These are phyloP conservation scores for Zoanthus gigantus DNA, from an alignment of 92 coral and sea anemone genomes.

Conservation along the genomic window DNA sequence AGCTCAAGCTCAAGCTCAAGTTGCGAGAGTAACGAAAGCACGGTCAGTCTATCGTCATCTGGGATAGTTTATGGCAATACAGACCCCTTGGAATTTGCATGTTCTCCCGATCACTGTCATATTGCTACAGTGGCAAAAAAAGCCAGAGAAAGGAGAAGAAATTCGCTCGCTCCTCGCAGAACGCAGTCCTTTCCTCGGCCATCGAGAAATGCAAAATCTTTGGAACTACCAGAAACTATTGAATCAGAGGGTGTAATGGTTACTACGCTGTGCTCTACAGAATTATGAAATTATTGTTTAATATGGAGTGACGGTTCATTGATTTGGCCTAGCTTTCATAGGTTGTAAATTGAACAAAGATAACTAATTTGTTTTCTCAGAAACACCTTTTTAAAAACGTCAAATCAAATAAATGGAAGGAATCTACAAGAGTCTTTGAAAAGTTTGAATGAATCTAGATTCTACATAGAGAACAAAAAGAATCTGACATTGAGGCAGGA, in stretches of 20 bases:
- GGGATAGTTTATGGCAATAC: slow-evolving; percentile 22
- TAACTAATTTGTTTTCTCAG: neutral
- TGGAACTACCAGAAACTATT: slow-evolving; percentile 29
- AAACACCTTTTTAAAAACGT: neutral
- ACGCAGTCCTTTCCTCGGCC: slow-evolving; percentile 27
- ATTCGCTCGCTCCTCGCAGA: slow-evolving; percentile 36
- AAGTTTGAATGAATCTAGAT: neutral
- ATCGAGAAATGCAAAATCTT: slow-evolving; percentile 29
- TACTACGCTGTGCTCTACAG: slow-evolving; percentile 40
- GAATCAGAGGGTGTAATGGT: slow-evolving; percentile 31
- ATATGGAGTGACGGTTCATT: neutral
- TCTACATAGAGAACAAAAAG: neutral
- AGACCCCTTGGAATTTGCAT: slow-evolving; percentile 38
- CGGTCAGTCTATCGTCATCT: slow-evolving; percentile 23
- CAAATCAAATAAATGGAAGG: neutral
- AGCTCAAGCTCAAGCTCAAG: slow-evolving; percentile 27
- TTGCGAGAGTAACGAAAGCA: slow-evolving; percentile 14
- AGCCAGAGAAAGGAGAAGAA: slow-evolving; percentile 39
- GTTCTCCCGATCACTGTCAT: slow-evolving; percentile 33
- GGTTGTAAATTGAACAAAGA: neutral
- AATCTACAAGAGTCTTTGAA: neutral
- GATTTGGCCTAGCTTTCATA: neutral
- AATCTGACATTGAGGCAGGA: neutral
- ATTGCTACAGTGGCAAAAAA: slow-evolving; percentile 37
- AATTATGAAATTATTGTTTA: neutral